Base-by-base conservation (phyloP, 2,888 invertebrate species). In the Biston stratarius region DNA sequence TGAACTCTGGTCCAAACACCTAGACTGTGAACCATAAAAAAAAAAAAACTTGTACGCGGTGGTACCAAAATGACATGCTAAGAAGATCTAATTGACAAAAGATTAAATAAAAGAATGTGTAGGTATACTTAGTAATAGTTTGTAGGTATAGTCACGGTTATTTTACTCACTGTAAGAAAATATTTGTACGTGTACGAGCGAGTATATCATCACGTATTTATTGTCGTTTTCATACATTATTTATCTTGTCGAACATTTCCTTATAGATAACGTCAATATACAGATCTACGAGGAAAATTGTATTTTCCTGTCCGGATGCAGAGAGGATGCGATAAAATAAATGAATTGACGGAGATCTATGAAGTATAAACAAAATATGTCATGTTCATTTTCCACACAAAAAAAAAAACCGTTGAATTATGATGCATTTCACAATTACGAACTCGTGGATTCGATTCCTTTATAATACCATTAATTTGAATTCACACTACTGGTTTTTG, bases 211-310 rank as follows among this genome's bases (percentile, higher is more conserved):
- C 11, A 12, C 36, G 34, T 49, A 10, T 24, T 12, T 33, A 24
- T 8, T 42, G 11, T 42, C 11, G 42, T 40, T 42, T 42, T 55
- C 15, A n/a, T 55, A 55, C 12, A 24, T 42, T 36, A 24, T 42
- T 42, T 42, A 24, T 42, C 12, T 42, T 55, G 42, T 55, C 24
- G 24, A 42, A 42, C 12, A 55, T 55, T 42, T 56, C 44, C 55
- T 44, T 56, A 45, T 10, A 34, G 14, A 34, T 47, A 57, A 42
- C 11, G 34, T 57, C 57, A 57, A 36, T 14, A 57, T 24, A 34
- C 45, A 36, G 9, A 57, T 33, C 2, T n/a, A 49, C n/a, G 12
- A 42, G 33, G 40, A 40, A 59, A 59, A 59, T 57, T 59, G 38
- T 24, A 12, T 49, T 49, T 49, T 15, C 49, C 49, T 44, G 8